Evolutionary conservation across 2,888 invertebrate genomes (phyloP), one percentile per base, ranked within the genome.

Genomic region (Papilio protenor): DNA sequence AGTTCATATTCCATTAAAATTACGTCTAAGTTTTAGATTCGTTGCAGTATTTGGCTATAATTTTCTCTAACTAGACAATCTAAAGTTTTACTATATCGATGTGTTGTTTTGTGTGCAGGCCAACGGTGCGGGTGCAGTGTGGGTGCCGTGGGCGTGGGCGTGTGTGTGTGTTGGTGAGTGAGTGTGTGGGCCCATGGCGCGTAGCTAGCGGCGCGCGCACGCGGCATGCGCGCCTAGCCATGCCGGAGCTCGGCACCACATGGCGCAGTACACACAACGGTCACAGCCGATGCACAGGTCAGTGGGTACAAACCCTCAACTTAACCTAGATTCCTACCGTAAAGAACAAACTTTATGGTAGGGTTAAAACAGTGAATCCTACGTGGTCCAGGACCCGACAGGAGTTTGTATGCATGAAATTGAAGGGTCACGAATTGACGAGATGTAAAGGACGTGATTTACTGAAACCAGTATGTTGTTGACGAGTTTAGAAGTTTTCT

Each of bases 211-310:
- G 88, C 86, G 87, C 88, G 87, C 88, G 75, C 75, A 61, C 85
- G 86, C 91, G 93, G 90, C 90, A 93, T 92, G 94, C 91, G 87
- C 90, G 88, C 87, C 88, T 92, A 92, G 93, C 93, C 94, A 94
- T 94, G 94, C 91, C 88, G 87, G 90, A 87, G 87, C 87, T 83
- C 79, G 85, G 84, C 81, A 82, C 83, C 86, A 86, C 87, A 95
- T 95, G 95, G 95, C 95, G 90, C 95, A 95, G 90, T 95, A 94
- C 88, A 91, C 95, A 85, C 95, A 95, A 89, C 88, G 95, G 90
- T 81, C 95, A 88, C 95, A 94, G 94, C 94, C 94, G 89, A 95
- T 95, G 94, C 94, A 95, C 94, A 95, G 95, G 95, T 95, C 85
- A 81, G 74, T 71, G 49, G 78, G 27, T 45, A 12, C 66, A n/a